Conservation (phyloP, 2,797 vertebrate genomes). For the Pangasius macronema region DNA sequence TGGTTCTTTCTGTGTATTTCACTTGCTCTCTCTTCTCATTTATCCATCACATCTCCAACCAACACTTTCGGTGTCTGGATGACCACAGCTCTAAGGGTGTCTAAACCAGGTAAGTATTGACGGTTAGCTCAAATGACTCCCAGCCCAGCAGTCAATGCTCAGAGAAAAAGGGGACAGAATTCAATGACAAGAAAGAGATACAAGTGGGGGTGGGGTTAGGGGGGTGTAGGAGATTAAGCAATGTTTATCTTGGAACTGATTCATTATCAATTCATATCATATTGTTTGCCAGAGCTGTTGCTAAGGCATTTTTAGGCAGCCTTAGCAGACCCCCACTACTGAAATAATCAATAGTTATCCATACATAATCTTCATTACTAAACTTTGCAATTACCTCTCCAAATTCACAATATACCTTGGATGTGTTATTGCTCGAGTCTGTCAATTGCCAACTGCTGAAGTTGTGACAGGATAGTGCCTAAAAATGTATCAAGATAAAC, state of each 20-base stretch:
- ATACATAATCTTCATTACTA: background rate
- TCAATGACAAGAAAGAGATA: slow-evolving; percentile 77
- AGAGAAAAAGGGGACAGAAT: slow-evolving; percentile 68
- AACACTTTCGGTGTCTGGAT: slow-evolving; percentile 57
- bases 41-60: slow-evolving; percentile 62
- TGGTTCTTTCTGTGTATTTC: background rate
- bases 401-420: background rate
- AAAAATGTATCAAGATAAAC: background rate
- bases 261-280: slow-evolving; percentile 49
- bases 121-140: slow-evolving; percentile 79
- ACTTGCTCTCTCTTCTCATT: slow-evolving; percentile 37
- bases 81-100: slow-evolving; percentile 74
- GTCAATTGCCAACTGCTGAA: background rate
- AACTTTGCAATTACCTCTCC: background rate
- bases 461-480: background rate
- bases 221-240: slow-evolving; percentile 37
- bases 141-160: slow-evolving; percentile 76
- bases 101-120: slow-evolving; percentile 84
- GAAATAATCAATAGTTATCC: background rate
- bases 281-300: slow-evolving; percentile 7
- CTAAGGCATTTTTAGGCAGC: background rate
- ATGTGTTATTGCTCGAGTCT: background rate
- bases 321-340: background rate
- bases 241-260: slow-evolving; percentile 31
- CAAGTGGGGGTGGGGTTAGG: slow-evolving; percentile 57